These are phyloP conservation scores for Linepithema humile DNA, from an alignment of 1,140 invertebrate species.

Conservation along the genomic window DNA sequence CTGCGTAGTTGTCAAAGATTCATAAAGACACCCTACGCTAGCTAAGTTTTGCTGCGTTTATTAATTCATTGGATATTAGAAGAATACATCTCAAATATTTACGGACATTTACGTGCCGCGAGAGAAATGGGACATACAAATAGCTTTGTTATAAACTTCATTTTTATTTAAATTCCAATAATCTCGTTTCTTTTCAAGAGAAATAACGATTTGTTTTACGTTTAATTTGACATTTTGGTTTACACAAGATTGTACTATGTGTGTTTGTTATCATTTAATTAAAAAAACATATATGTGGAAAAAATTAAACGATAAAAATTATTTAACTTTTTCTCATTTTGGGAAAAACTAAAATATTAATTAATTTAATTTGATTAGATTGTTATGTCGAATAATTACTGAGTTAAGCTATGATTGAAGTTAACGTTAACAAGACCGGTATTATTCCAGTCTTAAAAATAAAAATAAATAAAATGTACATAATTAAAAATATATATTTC, in stretches of 20 bases:
- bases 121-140: constrained; percentile 16
- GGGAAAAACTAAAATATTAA: background rate
- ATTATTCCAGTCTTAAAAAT: too few relatives aligned
- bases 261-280: background rate
- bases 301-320: background rate
- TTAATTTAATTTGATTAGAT: background rate
- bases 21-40: constrained; percentile 5
- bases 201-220: constrained; percentile 21
- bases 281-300: background rate
- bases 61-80: constrained; percentile 32
- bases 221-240: constrained; percentile 7
- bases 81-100: constrained; percentile 33
- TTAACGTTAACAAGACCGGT: background rate
- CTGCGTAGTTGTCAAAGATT: constrained; percentile 5
- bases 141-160: constrained; percentile 12
- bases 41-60: constrained; percentile 18
- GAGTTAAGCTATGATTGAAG: background rate
- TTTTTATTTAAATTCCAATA: constrained; percentile 32
- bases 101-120: background rate
- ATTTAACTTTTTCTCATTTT: background rate
- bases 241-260: background rate
- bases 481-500: too few relatives aligned
- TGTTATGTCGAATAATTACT: background rate
- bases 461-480: too few relatives aligned
- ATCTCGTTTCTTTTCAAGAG: constrained; percentile 5